Base-by-base conservation (phyloP, 2,113 vertebrate species). In the Hiodon alosoides region DNA sequence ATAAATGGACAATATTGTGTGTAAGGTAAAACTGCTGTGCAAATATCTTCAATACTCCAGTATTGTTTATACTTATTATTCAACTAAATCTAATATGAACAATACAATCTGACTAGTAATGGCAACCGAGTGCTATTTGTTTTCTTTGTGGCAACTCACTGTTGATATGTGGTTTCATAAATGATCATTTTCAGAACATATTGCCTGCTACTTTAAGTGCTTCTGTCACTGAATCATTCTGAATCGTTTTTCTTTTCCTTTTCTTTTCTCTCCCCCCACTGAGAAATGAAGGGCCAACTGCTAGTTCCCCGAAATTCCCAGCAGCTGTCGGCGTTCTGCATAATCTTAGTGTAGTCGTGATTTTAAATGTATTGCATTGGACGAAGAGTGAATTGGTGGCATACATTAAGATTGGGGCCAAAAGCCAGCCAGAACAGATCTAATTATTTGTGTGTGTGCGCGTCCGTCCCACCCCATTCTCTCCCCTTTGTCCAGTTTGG, bases 321-420 rank as follows among this genome's bases (percentile, higher is more conserved):
- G 31, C 31, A 31, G 31, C 31, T 31, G 31, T 31, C 31, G 75
- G 50, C 81, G 76, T 85, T 75, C 1, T 70, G 67, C 66, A 16
- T 92, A 90, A 92, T 90, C 88, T 88, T 71, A 14, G 69, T 61
- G 16, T 90, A 88, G 88, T 91, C 89, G 87, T 76, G 73, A 78
- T 59, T 79, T 31, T 77, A 80, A 79, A 88, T 82, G 81, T 77
- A 74, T 67, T 64, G 47, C 4, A 13, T 16, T 17, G 68, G 68
- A 13, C 53, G 46, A 67, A 8, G 79, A 73, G 59, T 78, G 77
- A 11, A 65, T 55, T 72, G 31, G 31, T 31, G 31, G 2, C 78
- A 79, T 79, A 79, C 79, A 85, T 84, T 76, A 82, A 66, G 58
- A 79, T 78, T 74, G 65, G 31, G 75, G 77, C 47, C 80, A 77